These are phyloP conservation scores for Sarotherodon lohbergeri DNA, from an alignment of 2,113 vertebrate species.

Conservation along the genomic window DNA sequence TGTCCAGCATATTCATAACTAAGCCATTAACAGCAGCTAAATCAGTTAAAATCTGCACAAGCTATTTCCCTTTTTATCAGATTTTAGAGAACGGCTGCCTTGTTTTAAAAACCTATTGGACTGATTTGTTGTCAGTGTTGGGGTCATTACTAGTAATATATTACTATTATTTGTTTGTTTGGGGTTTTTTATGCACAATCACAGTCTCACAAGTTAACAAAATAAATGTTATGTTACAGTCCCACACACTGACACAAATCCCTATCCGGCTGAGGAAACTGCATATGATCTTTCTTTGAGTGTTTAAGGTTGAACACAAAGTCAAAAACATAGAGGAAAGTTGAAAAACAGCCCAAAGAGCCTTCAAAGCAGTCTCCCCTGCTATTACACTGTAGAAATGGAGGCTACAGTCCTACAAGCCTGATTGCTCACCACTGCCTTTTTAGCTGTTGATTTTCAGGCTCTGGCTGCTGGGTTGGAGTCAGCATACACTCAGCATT, in stretches of 20 bases:
- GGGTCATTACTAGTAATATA: not conserved
- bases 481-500: not conserved
- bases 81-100: not conserved
- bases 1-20: not conserved
- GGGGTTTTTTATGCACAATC: not conserved
- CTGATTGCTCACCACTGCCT: not conserved
- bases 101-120: not conserved
- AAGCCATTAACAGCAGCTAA: not conserved
- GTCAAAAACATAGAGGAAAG: not conserved
- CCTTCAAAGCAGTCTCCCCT: not conserved
- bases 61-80: not conserved
- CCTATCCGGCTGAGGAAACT: not conserved
- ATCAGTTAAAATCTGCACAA: not conserved
- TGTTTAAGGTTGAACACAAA: not conserved
- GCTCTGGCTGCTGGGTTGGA: not conserved
- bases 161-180: not conserved
- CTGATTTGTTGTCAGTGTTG: not conserved
- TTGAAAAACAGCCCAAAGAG: rapidly evolving
- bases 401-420: not conserved
- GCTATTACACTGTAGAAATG: not conserved
- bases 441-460: not conserved
- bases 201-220: not conserved
- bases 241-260: not conserved
- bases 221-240: not conserved
- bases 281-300: not conserved